Evolutionary conservation across 53 echinoderm and acorn worm genomes (phyloP).

Genomic region (Paelopatides confundens): DNA sequence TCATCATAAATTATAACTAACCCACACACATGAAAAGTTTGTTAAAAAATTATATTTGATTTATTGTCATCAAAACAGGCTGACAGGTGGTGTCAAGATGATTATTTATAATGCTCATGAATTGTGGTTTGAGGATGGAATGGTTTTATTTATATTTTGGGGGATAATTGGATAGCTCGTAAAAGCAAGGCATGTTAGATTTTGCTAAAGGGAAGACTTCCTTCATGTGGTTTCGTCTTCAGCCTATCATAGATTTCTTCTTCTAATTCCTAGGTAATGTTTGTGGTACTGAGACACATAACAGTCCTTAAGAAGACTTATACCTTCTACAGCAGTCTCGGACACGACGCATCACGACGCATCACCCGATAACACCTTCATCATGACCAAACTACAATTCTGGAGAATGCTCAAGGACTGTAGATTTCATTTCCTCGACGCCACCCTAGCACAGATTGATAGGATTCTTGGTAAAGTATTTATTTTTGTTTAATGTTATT

Average conservation of each 20-base stretch:
- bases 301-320: conserved; percentile 93
- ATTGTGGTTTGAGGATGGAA: too few species aligned
- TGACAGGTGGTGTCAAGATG: too few species aligned
- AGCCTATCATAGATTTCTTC: not conserved
- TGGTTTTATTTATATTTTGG: too few species aligned
- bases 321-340: conserved; percentile 94
- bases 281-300: conserved; percentile 93
- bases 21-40: too few species aligned
- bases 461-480: conserved; percentile 78
- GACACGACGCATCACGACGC: conserved; percentile 91
- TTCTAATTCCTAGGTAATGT: conserved; percentile 74
- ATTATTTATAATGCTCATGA: too few species aligned
- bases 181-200: too few species aligned
- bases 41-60: too few species aligned
- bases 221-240: too few species aligned
- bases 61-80: too few species aligned
- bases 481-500: not conserved
- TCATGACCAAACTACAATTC: conserved; percentile 98
- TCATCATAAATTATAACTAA: too few species aligned
- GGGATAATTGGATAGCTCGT: too few species aligned
- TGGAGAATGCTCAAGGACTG: conserved; percentile 98
- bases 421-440: conserved; percentile 81
- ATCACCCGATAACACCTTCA: conserved; percentile 85
- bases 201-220: too few species aligned
- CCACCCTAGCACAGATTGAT: conserved; percentile 91